These are phyloP conservation scores for Bos taurus DNA, from an alignment of 2,113 vertebrate species.

Conservation along the genomic window DNA sequence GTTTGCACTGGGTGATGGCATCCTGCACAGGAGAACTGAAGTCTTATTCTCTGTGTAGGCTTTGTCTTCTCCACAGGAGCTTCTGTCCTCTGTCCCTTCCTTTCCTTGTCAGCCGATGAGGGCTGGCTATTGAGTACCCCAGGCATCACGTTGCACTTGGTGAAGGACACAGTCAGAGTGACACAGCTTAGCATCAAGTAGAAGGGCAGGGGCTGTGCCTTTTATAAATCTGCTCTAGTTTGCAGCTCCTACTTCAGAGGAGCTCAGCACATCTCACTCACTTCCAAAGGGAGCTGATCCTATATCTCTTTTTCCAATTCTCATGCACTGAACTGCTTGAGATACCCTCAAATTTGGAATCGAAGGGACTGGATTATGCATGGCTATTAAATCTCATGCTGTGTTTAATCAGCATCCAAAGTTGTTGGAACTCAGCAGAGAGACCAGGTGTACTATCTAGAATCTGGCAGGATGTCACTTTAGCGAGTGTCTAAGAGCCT, in stretches of 20 bases:
- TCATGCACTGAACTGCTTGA: background rate
- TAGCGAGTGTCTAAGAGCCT: background rate
- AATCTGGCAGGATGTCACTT: background rate
- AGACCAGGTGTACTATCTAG: background rate
- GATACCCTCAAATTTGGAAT: background rate
- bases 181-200: background rate
- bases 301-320: background rate
- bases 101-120: background rate
- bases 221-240: background rate
- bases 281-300: background rate
- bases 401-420: background rate
- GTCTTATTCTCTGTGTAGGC: background rate
- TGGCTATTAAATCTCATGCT: background rate
- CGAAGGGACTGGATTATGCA: background rate
- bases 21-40: background rate
- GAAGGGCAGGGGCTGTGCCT: background rate
- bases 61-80: background rate
- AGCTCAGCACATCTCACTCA: background rate
- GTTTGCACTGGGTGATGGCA: background rate
- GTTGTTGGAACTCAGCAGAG: background rate
- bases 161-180: background rate
- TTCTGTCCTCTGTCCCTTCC: background rate
- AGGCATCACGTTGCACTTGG: background rate
- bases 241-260: background rate
- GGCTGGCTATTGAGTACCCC: background rate